Conservation (phyloP, 2,888 invertebrate species). For the Plemyria rubiginata region DNA sequence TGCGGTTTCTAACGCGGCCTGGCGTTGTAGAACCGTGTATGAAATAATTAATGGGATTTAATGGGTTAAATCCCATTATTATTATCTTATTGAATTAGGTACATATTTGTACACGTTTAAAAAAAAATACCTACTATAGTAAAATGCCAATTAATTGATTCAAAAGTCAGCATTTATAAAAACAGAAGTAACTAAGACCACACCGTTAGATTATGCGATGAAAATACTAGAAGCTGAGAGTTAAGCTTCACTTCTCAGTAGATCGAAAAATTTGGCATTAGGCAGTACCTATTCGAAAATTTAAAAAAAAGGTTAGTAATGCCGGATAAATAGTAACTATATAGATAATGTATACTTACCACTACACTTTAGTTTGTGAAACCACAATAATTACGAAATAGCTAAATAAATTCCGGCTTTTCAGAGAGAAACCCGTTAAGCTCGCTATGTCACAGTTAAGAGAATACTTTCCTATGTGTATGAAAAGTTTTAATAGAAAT, state of each 20-base stretch:
- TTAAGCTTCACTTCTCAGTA: too few relatives aligned
- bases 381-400: background rate
- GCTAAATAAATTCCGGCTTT: background rate
- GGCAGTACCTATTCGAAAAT: background rate
- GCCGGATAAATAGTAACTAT: background rate
- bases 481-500: background rate
- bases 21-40: constrained; percentile 58
- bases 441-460: too few relatives aligned
- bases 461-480: too few relatives aligned
- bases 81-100: too few relatives aligned
- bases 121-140: too few relatives aligned
- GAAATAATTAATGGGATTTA: constrained; percentile 44
- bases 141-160: too few relatives aligned
- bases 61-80: too few relatives aligned
- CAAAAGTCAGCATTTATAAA: too few relatives aligned
- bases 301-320: background rate
- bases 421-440: constrained; percentile 1
- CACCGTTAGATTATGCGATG: too few relatives aligned
- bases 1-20: constrained; percentile 76
- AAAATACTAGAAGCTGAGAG: too few relatives aligned
- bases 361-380: background rate
- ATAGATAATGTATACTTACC: background rate
- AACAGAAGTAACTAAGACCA: too few relatives aligned
- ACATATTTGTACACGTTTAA: too few relatives aligned
- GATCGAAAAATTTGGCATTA: background rate